These are phyloP conservation scores for Hedychridium roseum DNA, from an alignment of 2,888 invertebrate genomes.

Conservation along the genomic window DNA sequence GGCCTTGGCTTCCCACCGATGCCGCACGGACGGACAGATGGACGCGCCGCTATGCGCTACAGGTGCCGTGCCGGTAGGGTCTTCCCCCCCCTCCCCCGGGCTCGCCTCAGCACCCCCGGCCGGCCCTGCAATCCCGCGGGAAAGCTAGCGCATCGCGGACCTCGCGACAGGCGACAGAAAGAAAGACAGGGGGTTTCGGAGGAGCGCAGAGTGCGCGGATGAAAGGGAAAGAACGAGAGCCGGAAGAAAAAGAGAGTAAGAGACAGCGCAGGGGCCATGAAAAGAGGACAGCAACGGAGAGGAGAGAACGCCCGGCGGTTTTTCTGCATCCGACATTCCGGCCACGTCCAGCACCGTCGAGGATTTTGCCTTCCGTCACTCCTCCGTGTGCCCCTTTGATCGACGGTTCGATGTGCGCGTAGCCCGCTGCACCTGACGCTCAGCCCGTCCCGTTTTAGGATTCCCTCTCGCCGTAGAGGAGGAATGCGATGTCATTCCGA, in stretches of 20 bases:
- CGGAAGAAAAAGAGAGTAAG: neutral
- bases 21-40: conserved; percentile 45
- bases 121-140: conserved; percentile 44
- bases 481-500: conserved; percentile 4
- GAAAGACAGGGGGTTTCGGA: conserved; percentile 1
- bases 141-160: conserved; percentile 30
- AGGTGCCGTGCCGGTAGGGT: conserved; percentile 44
- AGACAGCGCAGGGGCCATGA: too few species aligned
- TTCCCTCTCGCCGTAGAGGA: conserved; percentile 1
- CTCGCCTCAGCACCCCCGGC: conserved; percentile 7
- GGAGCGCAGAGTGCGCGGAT: neutral
- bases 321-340: conserved; percentile 54
- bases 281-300: too few species aligned
- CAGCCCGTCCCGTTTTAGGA: conserved; percentile 11
- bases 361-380: conserved; percentile 51
- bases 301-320: conserved; percentile 36
- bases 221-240: neutral
- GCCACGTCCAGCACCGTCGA: conserved; percentile 47
- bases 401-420: conserved; percentile 35
- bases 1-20: conserved; percentile 44
- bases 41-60: conserved; percentile 54
- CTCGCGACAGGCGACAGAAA: conserved; percentile 17
- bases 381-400: conserved; percentile 35
- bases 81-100: conserved; percentile 28
- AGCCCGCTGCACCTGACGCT: conserved; percentile 12